Evolutionary conservation across 1,140 invertebrate species (phyloP).

Genomic region (Heliconius eleuchia): DNA sequence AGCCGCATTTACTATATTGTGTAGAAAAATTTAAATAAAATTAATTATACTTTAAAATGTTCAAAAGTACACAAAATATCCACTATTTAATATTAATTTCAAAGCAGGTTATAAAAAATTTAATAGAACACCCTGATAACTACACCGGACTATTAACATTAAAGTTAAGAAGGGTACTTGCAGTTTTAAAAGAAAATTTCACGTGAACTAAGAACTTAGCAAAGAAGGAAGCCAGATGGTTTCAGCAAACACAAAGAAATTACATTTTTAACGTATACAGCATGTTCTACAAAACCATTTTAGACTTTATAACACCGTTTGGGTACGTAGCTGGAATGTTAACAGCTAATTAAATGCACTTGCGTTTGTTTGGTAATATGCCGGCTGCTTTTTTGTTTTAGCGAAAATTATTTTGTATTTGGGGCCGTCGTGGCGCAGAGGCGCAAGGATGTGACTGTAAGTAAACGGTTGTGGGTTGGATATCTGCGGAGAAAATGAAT

Average conservation of each 20-base stretch:
- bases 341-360: conserved; percentile 23
- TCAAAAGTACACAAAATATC: background rate
- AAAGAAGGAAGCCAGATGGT: conserved; percentile 32
- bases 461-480: too few relatives aligned
- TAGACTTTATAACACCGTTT: conserved; percentile 21
- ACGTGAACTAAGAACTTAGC: conserved; percentile 6
- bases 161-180: conserved; percentile 12
- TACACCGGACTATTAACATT: background rate
- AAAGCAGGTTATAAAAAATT: background rate
- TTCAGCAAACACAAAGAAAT: conserved; percentile 20
- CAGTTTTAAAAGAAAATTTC: conserved; percentile 6
- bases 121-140: background rate
- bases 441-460: too few relatives aligned
- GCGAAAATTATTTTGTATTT: too few relatives aligned
- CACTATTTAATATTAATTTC: background rate
- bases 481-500: too few relatives aligned
- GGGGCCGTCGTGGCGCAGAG: background rate
- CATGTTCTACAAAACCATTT: conserved; percentile 8
- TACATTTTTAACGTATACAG: conserved; percentile 21
- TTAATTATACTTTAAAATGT: background rate
- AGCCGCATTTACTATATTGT: too few relatives aligned
- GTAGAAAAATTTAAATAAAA: background rate
- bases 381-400: background rate
- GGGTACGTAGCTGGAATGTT: conserved; percentile 16
- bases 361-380: background rate